Conservation (phyloP, 2,888 invertebrate genomes). For the Seladonia tumulorum region DNA sequence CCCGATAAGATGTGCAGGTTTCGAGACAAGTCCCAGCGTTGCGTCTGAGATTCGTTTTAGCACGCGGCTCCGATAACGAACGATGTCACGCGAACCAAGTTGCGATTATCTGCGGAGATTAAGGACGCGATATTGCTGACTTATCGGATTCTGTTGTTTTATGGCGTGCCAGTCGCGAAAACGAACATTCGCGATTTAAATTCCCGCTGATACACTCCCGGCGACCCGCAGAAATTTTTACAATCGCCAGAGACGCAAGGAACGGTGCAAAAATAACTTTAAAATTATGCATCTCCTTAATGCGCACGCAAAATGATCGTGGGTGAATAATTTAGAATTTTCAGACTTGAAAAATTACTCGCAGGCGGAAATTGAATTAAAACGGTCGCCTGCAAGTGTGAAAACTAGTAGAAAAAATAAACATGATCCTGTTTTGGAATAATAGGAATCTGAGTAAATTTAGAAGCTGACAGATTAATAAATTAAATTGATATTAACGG, state of each 20-base stretch:
- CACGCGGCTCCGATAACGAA: conserved; percentile 34
- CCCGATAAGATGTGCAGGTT: conserved; percentile 44
- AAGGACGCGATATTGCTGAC: conserved; percentile 3
- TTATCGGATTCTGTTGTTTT: conserved; percentile 11
- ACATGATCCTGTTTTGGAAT: background rate
- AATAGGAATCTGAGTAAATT: background rate
- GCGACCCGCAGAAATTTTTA: background rate
- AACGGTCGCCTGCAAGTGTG: too few relatives aligned
- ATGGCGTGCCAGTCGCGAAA: background rate
- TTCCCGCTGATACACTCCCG: background rate
- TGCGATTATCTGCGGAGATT: conserved; percentile 40
- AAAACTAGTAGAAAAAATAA: background rate
- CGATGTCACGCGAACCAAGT: conserved; percentile 32
- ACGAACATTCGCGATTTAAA: background rate
- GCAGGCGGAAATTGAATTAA: too few relatives aligned
- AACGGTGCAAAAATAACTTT: background rate
- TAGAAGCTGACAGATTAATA: background rate
- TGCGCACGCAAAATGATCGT: too few relatives aligned
- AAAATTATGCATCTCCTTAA: too few relatives aligned
- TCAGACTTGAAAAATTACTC: too few relatives aligned
- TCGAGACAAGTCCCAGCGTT: background rate
- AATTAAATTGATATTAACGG: background rate
- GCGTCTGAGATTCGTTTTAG: conserved; percentile 28
- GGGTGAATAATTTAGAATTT: too few relatives aligned
- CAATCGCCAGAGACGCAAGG: background rate